Percentiles rank a stretch among this genome's conserved stretches.
Evolutionary conservation across 1,140 invertebrate species (phyloP).

Genomic region (Antheraea mylitta): DNA sequence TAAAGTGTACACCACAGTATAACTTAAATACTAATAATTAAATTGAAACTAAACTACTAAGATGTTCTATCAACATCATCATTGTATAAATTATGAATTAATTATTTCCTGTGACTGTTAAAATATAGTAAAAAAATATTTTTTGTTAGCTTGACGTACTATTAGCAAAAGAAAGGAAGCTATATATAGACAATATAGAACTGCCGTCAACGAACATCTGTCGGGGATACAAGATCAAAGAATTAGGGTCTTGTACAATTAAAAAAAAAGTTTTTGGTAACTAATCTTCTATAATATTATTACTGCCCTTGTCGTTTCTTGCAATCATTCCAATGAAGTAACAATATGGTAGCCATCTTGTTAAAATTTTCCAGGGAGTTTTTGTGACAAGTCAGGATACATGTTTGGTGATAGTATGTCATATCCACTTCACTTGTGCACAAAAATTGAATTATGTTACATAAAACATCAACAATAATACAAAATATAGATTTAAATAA

Average conservation of each 20-base stretch:
- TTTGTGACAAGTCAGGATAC: no score
- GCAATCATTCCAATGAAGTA: no score
- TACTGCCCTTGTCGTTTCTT: no score
- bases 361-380: no score
- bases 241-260: not conserved
- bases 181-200: slow-evolving; percentile 52
- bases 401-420: no score
- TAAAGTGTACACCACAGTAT: slow-evolving; percentile 35
- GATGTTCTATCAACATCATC: not conserved
- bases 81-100: slow-evolving; percentile 32
- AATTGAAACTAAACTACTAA: slow-evolving; percentile 12
- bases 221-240: slow-evolving; percentile 23
- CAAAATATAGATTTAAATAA: no score
- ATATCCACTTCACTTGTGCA: no score
- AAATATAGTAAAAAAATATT: slow-evolving; percentile 56
- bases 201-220: slow-evolving; percentile 44
- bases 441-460: no score
- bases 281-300: no score
- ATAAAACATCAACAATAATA: no score
- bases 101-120: slow-evolving; percentile 22
- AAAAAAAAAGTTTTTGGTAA: not conserved
- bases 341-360: no score
- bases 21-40: slow-evolving; percentile 39
- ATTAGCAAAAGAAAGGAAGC: slow-evolving; percentile 63
- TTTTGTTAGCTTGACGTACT: slow-evolving; percentile 49